Evolutionary conservation across 2,888 invertebrate species (phyloP).

Genomic region (Oxytorus armatus): DNA sequence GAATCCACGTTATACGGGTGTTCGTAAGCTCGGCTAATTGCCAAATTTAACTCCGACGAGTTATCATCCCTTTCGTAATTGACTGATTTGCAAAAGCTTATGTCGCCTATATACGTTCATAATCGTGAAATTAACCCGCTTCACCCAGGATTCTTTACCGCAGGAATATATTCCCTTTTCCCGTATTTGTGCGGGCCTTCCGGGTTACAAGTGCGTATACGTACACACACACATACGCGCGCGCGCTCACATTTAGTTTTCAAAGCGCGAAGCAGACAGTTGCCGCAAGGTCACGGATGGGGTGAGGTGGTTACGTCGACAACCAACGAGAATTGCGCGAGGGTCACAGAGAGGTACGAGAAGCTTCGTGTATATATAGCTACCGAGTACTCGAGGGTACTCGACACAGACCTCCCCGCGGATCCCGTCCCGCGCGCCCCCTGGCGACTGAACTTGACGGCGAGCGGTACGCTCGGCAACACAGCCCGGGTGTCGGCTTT

Average conservation of each 20-base stretch:
- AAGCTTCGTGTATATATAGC: slow-evolving; percentile 27
- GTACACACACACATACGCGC: slow-evolving; percentile 32
- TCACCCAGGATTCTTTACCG: background rate
- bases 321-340: slow-evolving; percentile 28
- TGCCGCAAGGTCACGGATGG: slow-evolving; percentile 63
- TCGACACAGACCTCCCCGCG: slow-evolving; percentile 56
- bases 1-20: slow-evolving; percentile 51
- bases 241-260: slow-evolving; percentile 53
- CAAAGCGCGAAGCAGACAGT: slow-evolving; percentile 60
- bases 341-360: slow-evolving; percentile 21
- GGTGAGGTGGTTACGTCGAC: slow-evolving; percentile 52
- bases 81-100: slow-evolving; percentile 63
- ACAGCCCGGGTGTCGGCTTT: slow-evolving; percentile 68
- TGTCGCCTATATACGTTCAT: slow-evolving; percentile 24
- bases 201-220: slow-evolving; percentile 15
- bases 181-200: background rate
- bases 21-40: slow-evolving; percentile 71
- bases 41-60: slow-evolving; percentile 68
- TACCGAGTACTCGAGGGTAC: slow-evolving; percentile 66
- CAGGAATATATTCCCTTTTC: slow-evolving; percentile 8
- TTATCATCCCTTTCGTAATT: slow-evolving; percentile 64
- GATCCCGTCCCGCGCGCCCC: slow-evolving; percentile 33
- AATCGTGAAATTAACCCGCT: slow-evolving; percentile 29
- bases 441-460: slow-evolving; percentile 55
- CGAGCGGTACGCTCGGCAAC: slow-evolving; percentile 58